Conservation (phyloP, 2,113 vertebrate genomes). For the Gasterosteus nipponicus region DNA sequence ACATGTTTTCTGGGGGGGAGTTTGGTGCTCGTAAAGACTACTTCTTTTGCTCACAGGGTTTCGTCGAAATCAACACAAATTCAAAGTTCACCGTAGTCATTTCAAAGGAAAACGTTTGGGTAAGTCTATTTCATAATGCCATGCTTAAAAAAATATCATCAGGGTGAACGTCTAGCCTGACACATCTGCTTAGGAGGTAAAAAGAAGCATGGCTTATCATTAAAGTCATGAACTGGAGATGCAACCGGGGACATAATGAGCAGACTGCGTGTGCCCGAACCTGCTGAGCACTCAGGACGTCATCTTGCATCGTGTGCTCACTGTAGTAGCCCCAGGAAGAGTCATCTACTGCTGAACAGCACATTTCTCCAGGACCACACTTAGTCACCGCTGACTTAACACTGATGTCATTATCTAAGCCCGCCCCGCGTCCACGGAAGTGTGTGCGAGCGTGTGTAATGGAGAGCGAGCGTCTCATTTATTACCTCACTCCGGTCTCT, state of each 20-base stretch:
- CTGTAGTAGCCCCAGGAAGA: conserved; percentile 22
- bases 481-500: conserved; percentile 52
- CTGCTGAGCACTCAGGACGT: conserved; percentile 42
- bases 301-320: conserved; percentile 34
- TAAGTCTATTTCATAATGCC: background rate
- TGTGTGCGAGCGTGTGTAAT: conserved; percentile 20
- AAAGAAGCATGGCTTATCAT: background rate
- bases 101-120: background rate
- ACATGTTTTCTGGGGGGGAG: background rate
- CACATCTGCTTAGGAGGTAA: background rate
- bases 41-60: background rate
- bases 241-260: conserved; percentile 1
- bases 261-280: conserved; percentile 18
- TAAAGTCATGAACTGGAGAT: background rate
- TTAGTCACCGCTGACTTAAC: conserved; percentile 70
- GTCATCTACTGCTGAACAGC: conserved; percentile 51
- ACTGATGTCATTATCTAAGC: conserved; percentile 70
- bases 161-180: background rate
- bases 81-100: background rate
- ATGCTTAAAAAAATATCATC: background rate
- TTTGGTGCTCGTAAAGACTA: background rate
- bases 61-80: background rate
- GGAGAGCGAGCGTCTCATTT: conserved; percentile 39
- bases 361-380: conserved; percentile 45
- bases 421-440: conserved; percentile 20